Base-by-base conservation (phyloP, 2,113 vertebrate genomes). In the Coreoperca whiteheadi region DNA sequence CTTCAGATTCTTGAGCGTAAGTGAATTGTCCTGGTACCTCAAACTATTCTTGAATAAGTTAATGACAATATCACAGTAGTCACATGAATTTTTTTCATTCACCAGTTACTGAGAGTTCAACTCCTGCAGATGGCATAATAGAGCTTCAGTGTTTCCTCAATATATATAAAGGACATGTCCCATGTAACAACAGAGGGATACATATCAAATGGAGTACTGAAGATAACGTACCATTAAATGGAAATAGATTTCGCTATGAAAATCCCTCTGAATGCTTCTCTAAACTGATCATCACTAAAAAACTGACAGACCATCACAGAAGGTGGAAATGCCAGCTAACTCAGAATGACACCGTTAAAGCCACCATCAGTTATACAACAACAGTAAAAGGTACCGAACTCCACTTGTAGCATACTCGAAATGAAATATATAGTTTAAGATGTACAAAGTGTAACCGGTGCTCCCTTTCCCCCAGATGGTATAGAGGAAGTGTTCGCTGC, bases 401-500 rank as follows among this genome's bases (percentile, higher is more conserved):
- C 10, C 8, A 16, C 1, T 20, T 34, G 43, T 3, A 30, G 0
- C 0, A 0, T 3, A 32, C 1, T 30, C 4, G 4, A 73, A 57
- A 53, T 46, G 0, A 67, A 37, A 37, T 0, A 6, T 74, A 15
- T 66, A n/a, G 1, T 39, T 69, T 37, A 23, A 21, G 8, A 8
- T 1, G 11, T 50, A 16, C 20, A 65, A 53, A 63, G 34, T 34
- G 4, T 80, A 30, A 91, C 32, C 2, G 14, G 18, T 46, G 28
- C 8, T 80, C 14, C 37, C 16, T 81, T 82, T 90, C 14, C 18
- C 53, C 46, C 28, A 94, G 93, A 81, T 66, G 90, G 92, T 0
- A 1, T 87, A 61, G 91, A 94, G 90, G 91, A 93, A 93, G 87
- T 94, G 72, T 91, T 93, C 39, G 68, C 74, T 25, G 75, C 53